A percentile compares a stretch with the other conserved stretches of the same genome.
Conservation (phyloP, 2,888 invertebrate species). For the Diaperis boleti region DNA sequence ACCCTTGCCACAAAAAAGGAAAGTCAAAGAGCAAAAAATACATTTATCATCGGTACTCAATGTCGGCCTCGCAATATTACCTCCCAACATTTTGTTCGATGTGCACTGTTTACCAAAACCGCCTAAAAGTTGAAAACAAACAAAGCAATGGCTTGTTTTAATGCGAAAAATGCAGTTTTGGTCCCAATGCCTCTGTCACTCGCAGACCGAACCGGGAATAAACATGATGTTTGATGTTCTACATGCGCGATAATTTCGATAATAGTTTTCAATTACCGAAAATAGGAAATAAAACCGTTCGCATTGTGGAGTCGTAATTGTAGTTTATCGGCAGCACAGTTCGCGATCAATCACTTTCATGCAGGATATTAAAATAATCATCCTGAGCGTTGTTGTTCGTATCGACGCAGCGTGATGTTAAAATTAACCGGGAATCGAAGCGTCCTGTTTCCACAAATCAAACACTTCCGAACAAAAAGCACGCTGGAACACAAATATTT, state of each 20-base stretch:
- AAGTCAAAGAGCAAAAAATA: too few species aligned
- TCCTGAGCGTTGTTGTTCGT: constrained; percentile 6
- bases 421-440: constrained; percentile 15
- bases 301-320: constrained; percentile 27
- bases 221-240: constrained; percentile 13
- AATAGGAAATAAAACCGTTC: constrained; percentile 34
- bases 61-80: too few species aligned
- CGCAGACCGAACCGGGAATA: not conserved
- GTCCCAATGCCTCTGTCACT: constrained; percentile 3
- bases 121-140: not conserved
- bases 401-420: constrained; percentile 17
- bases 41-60: too few species aligned
- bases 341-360: constrained; percentile 34
- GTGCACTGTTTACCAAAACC: not conserved
- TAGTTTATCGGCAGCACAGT: constrained; percentile 28
- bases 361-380: constrained; percentile 40
- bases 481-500: not conserved
- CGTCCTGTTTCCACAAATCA: constrained; percentile 20
- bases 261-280: constrained; percentile 36
- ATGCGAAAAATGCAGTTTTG: not conserved
- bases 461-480: not conserved
- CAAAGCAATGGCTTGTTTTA: constrained; percentile 5
- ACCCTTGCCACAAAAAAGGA: too few species aligned
- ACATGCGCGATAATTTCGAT: constrained; percentile 26
- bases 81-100: not conserved